These are phyloP conservation scores for Cepaea nemoralis DNA, from an alignment of 1,140 invertebrate species.

Conservation along the genomic window DNA sequence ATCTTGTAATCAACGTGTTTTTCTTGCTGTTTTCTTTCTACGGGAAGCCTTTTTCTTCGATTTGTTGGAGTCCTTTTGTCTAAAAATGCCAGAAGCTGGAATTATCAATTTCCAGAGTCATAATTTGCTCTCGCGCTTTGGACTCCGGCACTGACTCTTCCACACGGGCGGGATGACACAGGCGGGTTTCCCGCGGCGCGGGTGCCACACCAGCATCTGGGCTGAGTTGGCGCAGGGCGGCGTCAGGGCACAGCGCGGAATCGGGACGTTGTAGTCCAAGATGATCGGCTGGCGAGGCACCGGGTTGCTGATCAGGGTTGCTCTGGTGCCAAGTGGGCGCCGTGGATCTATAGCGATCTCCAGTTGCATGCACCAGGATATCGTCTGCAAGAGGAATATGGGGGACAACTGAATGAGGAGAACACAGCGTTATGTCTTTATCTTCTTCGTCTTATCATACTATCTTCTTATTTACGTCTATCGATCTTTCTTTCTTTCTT, in stretches of 20 bases:
- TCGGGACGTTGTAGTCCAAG: constrained; percentile 63
- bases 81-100: background rate
- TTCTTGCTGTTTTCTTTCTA: too few species aligned
- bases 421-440: too few species aligned
- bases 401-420: background rate
- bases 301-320: constrained; percentile 62
- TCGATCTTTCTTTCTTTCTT: too few species aligned
- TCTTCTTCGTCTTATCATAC: too few species aligned
- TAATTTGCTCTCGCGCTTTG: constrained; percentile 57
- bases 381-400: constrained; percentile 51
- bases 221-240: constrained; percentile 72
- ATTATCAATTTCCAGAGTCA: constrained; percentile 40
- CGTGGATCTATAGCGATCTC: constrained; percentile 69
- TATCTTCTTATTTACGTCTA: too few species aligned
- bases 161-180: constrained; percentile 67
- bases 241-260: constrained; percentile 68
- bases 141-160: constrained; percentile 58
- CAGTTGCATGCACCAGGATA: constrained; percentile 70
- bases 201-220: constrained; percentile 71
- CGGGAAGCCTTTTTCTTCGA: too few species aligned
- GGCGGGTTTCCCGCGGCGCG: constrained; percentile 57
- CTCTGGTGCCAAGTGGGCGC: constrained; percentile 62
- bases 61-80: background rate
- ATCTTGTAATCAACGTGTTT: too few species aligned
- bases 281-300: constrained; percentile 64